Base-by-base conservation (phyloP, 2,113 vertebrate genomes). In the Tupaia tana region DNA sequence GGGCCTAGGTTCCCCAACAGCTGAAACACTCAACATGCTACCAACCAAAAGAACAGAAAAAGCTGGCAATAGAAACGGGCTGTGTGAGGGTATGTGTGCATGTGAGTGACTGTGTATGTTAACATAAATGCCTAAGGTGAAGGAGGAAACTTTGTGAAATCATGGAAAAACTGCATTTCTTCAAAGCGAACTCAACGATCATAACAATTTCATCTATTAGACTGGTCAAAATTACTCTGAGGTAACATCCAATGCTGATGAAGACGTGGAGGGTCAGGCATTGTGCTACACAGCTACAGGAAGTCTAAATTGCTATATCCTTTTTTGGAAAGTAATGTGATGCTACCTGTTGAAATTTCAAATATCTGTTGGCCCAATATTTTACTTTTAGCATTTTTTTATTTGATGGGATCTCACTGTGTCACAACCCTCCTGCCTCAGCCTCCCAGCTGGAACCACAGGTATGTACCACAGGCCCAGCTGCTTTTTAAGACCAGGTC, bases 131-230 rank as follows among this genome's bases (percentile, higher is more conserved):
- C 25, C 67, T 81, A n/a, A 16, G 16, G 0, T 54, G 54, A 95
- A 91, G 58, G 74, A 54, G 43, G 58, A 70, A 71, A 59, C 75
- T 80, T 92, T 64, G 27, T 74, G 27, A 95, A 84, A 86, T 43
- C 80, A 86, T 12, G 82, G 77, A 61, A 87, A 90, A 74, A 66
- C 29, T 52, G n/a, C 12, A 81, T 56, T 74, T 83, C 61, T 80
- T 67, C 90, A 66, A 90, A 96, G 27, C 11, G 6, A 27, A 77
- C 7, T 64, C 56, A 81, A 92, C 43, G 92, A 75, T 24, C 67
- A 58, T 82, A 86, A 73, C 22, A 80, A 87, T 24, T 18, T 79
- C 77, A 90, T 71, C 54, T 63, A 22, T 43, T 31, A 70, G 15
- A 34, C 43, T n/a, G 14, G 9, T 70, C 74, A 84, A 87, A 52